Base-by-base conservation (phyloP, 2,888 invertebrate genomes). In the Acrobasis consociella region DNA sequence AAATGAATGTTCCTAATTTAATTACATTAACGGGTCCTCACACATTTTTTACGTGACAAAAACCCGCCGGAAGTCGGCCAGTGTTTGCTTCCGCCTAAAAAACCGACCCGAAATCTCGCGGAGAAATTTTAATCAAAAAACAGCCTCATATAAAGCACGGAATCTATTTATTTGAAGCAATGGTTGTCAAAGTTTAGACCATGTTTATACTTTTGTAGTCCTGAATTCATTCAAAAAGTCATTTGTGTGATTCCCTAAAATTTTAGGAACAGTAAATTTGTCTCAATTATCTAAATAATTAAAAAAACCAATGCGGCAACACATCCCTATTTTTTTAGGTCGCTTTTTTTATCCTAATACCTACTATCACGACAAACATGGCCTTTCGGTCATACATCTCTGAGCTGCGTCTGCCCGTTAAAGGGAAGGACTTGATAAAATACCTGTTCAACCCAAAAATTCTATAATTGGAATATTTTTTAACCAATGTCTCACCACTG, bases 31-130 rank as follows among this genome's bases (percentile, higher is more conserved):
- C 80, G 78, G 76, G 61, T 68, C 72, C 46, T 70, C 70, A 74
- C 69, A 70, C 72, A 72, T 71, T 69, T 66, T 42, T 64, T 71
- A 72, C 72, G 77, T 63, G 72, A 73, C 72, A 78, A 80, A 78
- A 81, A 80, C 67, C 63, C 64, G 55, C 75, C 79, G 83, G 86
- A 85, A 82, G 77, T 72, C 67, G 67, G 63, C 64, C 73, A 76
- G 75, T 82, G 81, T 85, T 86, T 84, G 82, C 81, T 86, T 87
- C 87, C 87, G 83, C 65, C 70, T 70, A 76, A 84, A 72, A 83
- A 80, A 77, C 69, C 71, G 78, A 72, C 79, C 75, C 70, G 73
- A 77, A n/a, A 76, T 76, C 73, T 75, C 69, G 62, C 63, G 65
- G 64, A 55, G 73, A 75, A 75, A 74, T 73, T 76, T 71, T 67